Base-by-base conservation (phyloP, 2,113 vertebrate species). In the Gobius niger region DNA sequence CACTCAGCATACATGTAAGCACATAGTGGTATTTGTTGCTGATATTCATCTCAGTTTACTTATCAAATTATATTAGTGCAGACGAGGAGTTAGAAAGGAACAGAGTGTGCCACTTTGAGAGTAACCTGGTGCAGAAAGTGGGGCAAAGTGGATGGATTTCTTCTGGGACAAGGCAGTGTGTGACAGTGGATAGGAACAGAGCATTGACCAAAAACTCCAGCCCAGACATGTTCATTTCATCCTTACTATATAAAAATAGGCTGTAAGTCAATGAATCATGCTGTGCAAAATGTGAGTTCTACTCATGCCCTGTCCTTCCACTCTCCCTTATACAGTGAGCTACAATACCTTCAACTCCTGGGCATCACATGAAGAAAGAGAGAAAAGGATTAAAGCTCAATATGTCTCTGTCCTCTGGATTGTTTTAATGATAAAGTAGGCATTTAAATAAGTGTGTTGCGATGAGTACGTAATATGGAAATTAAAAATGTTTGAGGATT, bases 301-400 rank as follows among this genome's bases (percentile, higher is more conserved):
- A 19, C 82, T 67, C 83, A 88, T 63, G 82, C 87, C 87, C 87
- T 83, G 79, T 77, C 88, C 82, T 81, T 82, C 77, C 80, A 82
- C 69, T 81, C 65, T 82, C 85, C 72, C 80, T 83, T 79, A 71
- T 79, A 70, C 60, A 75, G 76, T 87, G 78, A 83, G 75, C 87
- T 89, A 93, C 91, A 85, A 88, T 94, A 94, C 93, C 93, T 94
- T 94, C 73, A 94, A 81, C 49, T 94, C 92, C 93, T 94, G 88
- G 90, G 82, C 86, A 90, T 87, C 87, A 92, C 89, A 87, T 89
- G 88, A 80, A 81, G 84, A 86, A 84, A 91, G 80, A 93, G 81
- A 92, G 75, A 90, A 93, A 75, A 91, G 59, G 83, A 81, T 89
- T 89, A 89, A 76, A 76, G 80, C 78, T 60, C 57, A 60, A 60